Conservation (phyloP, 1,140 invertebrate genomes). For the Pectinophora gossypiella region DNA sequence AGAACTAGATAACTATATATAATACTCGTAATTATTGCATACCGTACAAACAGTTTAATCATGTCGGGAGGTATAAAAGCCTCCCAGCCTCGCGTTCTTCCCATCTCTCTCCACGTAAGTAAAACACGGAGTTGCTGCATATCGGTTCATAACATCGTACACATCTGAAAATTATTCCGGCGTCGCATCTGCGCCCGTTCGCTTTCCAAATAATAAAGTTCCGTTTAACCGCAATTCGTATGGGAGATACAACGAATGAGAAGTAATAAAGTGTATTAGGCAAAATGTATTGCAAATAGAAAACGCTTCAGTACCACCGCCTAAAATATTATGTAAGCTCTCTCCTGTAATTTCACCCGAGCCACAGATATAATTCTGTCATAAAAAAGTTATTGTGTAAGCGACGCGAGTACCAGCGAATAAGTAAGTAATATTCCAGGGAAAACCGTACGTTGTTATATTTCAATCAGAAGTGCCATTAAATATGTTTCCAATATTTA, state of each 20-base stretch:
- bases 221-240: slow-evolving; percentile 67
- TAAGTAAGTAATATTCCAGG: too few relatives aligned
- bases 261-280: slow-evolving; percentile 66
- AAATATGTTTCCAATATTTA: too few relatives aligned
- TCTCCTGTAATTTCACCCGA: not conserved
- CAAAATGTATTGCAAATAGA: slow-evolving; percentile 57
- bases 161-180: slow-evolving; percentile 54
- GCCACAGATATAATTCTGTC: slow-evolving; percentile 1
- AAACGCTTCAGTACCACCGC: slow-evolving; percentile 9
- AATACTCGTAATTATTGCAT: too few relatives aligned
- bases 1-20: too few relatives aligned
- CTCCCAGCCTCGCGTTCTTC: slow-evolving; percentile 13
- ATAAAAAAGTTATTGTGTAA: not conserved
- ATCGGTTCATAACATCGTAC: slow-evolving; percentile 33
- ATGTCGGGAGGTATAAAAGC: too few relatives aligned
- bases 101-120: slow-evolving; percentile 34
- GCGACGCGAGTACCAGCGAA: not conserved
- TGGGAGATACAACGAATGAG: slow-evolving; percentile 61
- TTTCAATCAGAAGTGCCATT: too few relatives aligned
- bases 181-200: slow-evolving; percentile 47
- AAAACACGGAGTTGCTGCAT: slow-evolving; percentile 35
- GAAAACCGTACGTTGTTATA: too few relatives aligned
- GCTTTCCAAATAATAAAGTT: slow-evolving; percentile 66
- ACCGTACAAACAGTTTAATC: too few relatives aligned
- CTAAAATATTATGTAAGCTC: not conserved